A percentile compares a stretch with the other conserved stretches of the same genome.
Evolutionary conservation across 2,888 invertebrate genomes (phyloP).

Genomic region (Allolobophora icterica): DNA sequence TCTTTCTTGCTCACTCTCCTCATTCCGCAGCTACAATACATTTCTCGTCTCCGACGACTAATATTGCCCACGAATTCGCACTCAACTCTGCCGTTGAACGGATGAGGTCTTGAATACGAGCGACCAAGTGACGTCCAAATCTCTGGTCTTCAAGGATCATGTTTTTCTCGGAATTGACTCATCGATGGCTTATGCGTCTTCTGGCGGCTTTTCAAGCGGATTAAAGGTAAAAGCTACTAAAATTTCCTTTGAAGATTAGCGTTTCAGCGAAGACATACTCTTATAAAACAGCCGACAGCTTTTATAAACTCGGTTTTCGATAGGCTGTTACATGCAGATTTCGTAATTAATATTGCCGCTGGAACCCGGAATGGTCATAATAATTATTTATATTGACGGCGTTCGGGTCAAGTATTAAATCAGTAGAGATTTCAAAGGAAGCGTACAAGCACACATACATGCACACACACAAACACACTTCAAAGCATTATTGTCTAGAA

Average conservation of each 20-base stretch:
- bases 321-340: background rate
- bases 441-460: background rate
- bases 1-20: background rate
- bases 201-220: background rate
- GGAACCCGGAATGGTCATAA: no score
- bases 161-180: constrained; percentile 13
- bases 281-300: background rate
- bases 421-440: background rate
- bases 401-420: no score
- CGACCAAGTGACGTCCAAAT: background rate
- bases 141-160: background rate
- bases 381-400: no score
- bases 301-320: background rate
- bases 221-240: constrained; percentile 21
- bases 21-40: background rate
- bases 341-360: background rate
- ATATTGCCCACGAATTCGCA: background rate
- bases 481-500: background rate
- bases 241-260: background rate
- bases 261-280: background rate
- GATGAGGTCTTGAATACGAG: background rate
- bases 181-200: background rate
- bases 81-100: background rate
- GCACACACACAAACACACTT: background rate
- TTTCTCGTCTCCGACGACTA: constrained; percentile 3